Conservation (phyloP, 2,888 invertebrate species). For the Parnassius mnemosyne region DNA sequence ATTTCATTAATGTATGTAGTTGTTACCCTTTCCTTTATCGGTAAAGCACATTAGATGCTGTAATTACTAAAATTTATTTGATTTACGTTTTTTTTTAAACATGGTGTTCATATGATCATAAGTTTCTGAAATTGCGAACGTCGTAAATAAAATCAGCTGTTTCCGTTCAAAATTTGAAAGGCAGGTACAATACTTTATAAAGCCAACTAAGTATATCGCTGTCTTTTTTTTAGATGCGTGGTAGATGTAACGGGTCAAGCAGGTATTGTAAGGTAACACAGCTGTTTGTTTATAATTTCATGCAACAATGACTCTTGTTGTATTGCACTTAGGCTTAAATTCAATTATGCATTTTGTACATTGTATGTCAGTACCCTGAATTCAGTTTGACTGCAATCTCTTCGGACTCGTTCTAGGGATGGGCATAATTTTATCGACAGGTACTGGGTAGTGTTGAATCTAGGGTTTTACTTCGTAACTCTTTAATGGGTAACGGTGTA, state of each 20-base stretch:
- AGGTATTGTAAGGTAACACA: conserved; percentile 38
- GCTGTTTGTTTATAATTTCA: conserved; percentile 28
- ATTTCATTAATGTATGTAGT: conserved; percentile 26
- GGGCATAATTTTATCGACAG: conserved; percentile 22
- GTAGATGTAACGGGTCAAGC: conserved; percentile 42
- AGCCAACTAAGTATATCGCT: conserved; percentile 10
- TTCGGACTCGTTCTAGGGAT: conserved; percentile 24
- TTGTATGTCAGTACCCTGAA: conserved; percentile 17
- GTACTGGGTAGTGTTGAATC: conserved; percentile 16
- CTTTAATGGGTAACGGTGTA: conserved; percentile 5
- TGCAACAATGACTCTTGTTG: conserved; percentile 29
- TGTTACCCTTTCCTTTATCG: neutral
- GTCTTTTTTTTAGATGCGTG: conserved; percentile 33
- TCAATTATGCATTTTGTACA: neutral
- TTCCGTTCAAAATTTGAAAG: conserved; percentile 12
- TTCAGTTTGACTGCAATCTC: conserved; percentile 21
- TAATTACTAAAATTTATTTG: too few species aligned
- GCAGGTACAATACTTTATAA: conserved; percentile 12
- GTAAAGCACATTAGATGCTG: neutral
- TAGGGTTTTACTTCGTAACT: conserved; percentile 9
- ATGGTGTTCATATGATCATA: neutral
- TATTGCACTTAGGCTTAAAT: conserved; percentile 14
- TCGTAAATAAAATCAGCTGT: conserved; percentile 24
- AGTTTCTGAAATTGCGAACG: conserved; percentile 13
- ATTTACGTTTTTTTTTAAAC: too few species aligned